phyloP scores from a whole-genome alignment of 1,140 invertebrate genomes.

The Drosophila quadrilineata region DNA sequence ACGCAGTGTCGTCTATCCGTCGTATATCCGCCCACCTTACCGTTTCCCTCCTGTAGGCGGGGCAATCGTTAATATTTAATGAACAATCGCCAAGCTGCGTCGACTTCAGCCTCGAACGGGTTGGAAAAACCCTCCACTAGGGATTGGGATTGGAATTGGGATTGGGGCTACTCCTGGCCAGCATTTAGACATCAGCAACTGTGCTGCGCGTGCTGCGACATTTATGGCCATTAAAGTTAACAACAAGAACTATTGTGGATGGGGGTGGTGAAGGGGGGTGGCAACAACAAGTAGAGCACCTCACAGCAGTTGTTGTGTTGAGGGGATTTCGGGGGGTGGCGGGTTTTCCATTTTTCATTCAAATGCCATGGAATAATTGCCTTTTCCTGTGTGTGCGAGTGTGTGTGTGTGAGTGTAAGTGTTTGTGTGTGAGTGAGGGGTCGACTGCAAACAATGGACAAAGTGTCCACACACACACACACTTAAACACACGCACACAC shows the following conservation, averaged over 20 bases:
- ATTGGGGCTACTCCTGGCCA: background rate
- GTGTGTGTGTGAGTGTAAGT: background rate
- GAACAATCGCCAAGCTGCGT: conserved; percentile 73
- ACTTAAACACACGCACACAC: background rate
- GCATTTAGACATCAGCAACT: conserved; percentile 32
- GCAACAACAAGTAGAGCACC: background rate
- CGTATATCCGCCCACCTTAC: conserved; percentile 33
- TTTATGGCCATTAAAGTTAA: conserved; percentile 41
- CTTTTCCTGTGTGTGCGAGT: conserved; percentile 57
- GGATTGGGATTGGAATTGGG: no score
- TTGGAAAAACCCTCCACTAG: no score
- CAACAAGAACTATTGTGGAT: conserved; percentile 1
- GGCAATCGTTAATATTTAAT: conserved; percentile 81
- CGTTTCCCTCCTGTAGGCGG: background rate
- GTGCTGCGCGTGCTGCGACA: conserved; percentile 38
- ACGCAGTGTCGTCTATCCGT: conserved; percentile 32
- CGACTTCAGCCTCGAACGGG: no score
- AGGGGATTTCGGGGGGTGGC: background rate
- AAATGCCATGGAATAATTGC: conserved; percentile 74
- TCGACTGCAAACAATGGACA: conserved; percentile 16
- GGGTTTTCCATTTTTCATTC: conserved; percentile 70
- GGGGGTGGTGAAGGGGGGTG: no score
- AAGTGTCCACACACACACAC: conserved; percentile 3
- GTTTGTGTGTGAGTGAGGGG: background rate
- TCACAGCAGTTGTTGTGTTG: background rate